phyloP scores from a whole-genome alignment of 1,140 invertebrate genomes.

The Choristoneura fumiferana region DNA sequence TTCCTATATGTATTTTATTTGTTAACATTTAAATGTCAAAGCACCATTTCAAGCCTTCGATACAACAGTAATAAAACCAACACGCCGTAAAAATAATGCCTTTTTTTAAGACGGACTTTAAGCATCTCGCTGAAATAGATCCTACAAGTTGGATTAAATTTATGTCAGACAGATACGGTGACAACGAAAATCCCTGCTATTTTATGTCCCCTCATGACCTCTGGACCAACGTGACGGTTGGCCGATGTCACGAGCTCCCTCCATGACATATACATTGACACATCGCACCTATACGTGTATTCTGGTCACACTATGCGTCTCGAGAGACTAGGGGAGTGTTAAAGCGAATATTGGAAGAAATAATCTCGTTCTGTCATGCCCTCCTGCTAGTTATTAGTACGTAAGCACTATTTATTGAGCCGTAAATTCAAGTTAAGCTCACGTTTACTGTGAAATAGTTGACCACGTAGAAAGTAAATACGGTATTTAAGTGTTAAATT shows the following conservation, averaged over 20 bases:
- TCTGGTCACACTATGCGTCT: slow-evolving; percentile 16
- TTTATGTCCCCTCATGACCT: slow-evolving; percentile 16
- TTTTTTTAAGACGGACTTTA: slow-evolving; percentile 1
- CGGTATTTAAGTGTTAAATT: slow-evolving; percentile 9
- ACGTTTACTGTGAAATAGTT: slow-evolving; percentile 4
- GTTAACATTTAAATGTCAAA: background rate
- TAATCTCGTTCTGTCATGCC: slow-evolving; percentile 17
- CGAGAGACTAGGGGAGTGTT: slow-evolving; percentile 12
- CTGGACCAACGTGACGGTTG: slow-evolving; percentile 6
- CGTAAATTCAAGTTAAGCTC: slow-evolving; percentile 11
- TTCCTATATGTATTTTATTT: no score
- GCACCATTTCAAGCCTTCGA: background rate
- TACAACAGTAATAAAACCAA: background rate
- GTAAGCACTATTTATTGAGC: slow-evolving; percentile 15
- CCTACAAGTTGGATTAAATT: slow-evolving; percentile 18
- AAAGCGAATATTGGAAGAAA: slow-evolving; percentile 17
- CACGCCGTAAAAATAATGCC: background rate
- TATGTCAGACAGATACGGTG: slow-evolving; percentile 14
- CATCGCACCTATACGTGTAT: background rate
- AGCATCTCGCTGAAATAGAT: slow-evolving; percentile 7
- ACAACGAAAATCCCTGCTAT: slow-evolving; percentile 14
- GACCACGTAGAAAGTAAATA: slow-evolving; percentile 16
- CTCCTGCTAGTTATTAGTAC: slow-evolving; percentile 7
- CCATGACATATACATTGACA: slow-evolving; percentile 1
- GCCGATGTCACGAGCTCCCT: slow-evolving; percentile 9